Evolutionary conservation across 2,888 invertebrate species (phyloP).

Genomic region (Macaria notata): DNA sequence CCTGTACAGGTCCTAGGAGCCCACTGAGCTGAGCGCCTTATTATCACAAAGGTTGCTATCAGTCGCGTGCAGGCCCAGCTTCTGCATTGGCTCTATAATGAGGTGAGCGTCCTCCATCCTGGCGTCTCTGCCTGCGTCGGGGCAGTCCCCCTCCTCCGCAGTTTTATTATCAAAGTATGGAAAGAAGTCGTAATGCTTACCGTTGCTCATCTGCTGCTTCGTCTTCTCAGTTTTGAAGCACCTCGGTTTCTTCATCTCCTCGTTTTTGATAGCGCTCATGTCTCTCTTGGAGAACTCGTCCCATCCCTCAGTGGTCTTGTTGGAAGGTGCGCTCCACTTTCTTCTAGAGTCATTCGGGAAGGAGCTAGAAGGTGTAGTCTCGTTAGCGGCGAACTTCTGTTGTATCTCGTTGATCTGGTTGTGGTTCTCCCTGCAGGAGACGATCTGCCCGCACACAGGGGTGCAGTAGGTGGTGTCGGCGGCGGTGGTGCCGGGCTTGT

Average conservation of each 20-base stretch:
- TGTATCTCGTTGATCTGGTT: slow-evolving; percentile 77
- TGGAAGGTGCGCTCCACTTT: slow-evolving; percentile 63
- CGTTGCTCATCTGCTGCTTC: slow-evolving; percentile 56
- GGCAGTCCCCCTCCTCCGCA: slow-evolving; percentile 30
- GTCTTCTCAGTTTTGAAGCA: slow-evolving; percentile 57
- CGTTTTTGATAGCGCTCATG: slow-evolving; percentile 64
- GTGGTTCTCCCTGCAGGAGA: slow-evolving; percentile 74
- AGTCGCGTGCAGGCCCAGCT: slow-evolving; percentile 78
- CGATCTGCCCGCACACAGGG: slow-evolving; percentile 75
- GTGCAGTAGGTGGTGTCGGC: slow-evolving; percentile 74
- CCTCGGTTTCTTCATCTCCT: slow-evolving; percentile 54
- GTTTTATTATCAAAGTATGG: slow-evolving; percentile 75
- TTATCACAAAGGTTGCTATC: slow-evolving; percentile 81
- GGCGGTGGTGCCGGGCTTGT: slow-evolving; percentile 48
- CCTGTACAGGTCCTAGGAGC: slow-evolving; percentile 56
- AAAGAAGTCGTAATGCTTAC: slow-evolving; percentile 74
- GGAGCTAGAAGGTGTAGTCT: slow-evolving; percentile 71
- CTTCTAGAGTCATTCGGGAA: slow-evolving; percentile 37
- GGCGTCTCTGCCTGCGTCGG: slow-evolving; percentile 26
- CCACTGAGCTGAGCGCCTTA: slow-evolving; percentile 76
- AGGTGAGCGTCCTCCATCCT: slow-evolving; percentile 63
- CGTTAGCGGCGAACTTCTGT: slow-evolving; percentile 64
- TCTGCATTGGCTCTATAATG: slow-evolving; percentile 80
- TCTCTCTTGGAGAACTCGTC: slow-evolving; percentile 72
- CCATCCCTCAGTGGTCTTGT: slow-evolving; percentile 66